Base-by-base conservation (phyloP, 2,113 vertebrate species). In the Paramisgurnus dabryanus region DNA sequence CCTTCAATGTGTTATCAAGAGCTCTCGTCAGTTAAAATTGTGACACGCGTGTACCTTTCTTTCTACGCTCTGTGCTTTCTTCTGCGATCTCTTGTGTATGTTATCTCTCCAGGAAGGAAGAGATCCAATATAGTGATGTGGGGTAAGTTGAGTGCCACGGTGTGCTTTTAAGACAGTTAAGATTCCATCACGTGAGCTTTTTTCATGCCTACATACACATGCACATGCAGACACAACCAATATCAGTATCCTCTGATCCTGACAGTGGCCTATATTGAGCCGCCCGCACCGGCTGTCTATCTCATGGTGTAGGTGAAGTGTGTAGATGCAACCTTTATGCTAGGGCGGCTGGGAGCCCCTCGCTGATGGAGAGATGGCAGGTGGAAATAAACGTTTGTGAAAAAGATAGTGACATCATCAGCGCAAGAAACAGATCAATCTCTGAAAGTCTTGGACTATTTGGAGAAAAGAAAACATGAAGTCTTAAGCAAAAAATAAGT, bases 181-280 rank as follows among this genome's bases (percentile, higher is more conserved):
- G 80, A 83, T 83, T 86, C 84, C 84, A 79, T 82, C 81, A 85
- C 66, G 79, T 82, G 82, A 81, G 80, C 72, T 79, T 45, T 67
- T 68, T 79, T 78, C 78, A 45, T 85, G 68, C 84, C 60, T 65
- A 77, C 67, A 68, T 68, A 60, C 76, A 67, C 57, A 79, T 49
- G 66, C 73, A 78, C 77, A n/a, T 11, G 71, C 73, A 82, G 27
- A 34, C 66, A 67, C 71, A 78, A 57, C 71, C 84, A 77, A 80
- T 80, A 82, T 85, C 77, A 85, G 65, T 79, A 61, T 63, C 77
- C 81, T 85, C 80, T 72, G 84, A 77, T 79, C 71, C 76, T 85
- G 76, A 85, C 79, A 75, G 71, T 85, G 83, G 47, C 80, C 84
- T 82, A 82, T 85, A 80, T 85, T 58, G 63, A 80, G 77, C 80